phyloP scores from a whole-genome alignment of 64 coral and sea anemone species.

The Stylophora pistillata region DNA sequence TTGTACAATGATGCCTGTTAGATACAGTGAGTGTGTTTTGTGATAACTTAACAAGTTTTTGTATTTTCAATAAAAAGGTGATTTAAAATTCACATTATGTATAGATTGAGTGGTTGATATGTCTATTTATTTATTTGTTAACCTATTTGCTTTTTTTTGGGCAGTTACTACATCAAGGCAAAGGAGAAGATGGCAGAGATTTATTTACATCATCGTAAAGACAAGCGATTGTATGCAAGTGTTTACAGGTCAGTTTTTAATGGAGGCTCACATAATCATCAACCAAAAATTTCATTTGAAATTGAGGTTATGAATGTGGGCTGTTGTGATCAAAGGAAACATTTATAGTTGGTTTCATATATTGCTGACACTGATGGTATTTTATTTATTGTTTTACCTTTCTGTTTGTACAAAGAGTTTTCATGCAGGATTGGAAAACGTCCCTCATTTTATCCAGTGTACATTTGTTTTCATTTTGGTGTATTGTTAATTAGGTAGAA shows the following conservation, averaged over 20 bases:
- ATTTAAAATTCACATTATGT: neutral
- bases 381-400: too few species aligned
- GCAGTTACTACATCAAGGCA: slow-evolving; percentile 93
- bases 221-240: slow-evolving; percentile 95
- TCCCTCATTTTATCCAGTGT: too few species aligned
- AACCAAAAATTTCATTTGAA: neutral
- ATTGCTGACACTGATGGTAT: too few species aligned
- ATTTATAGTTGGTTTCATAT: too few species aligned
- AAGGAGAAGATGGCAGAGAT: slow-evolving; percentile 99
- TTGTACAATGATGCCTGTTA: too few species aligned
- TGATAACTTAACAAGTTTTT: neutral
- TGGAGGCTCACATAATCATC: neutral
- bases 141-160: neutral
- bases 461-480: too few species aligned
- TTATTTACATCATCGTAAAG: slow-evolving; percentile 94
- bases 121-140: too few species aligned
- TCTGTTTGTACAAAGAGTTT: too few species aligned
- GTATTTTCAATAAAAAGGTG: neutral
- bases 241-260: slow-evolving; percentile 75
- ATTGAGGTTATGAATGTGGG: neutral
- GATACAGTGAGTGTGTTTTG: too few species aligned
- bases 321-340: neutral
- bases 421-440: too few species aligned
- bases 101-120: neutral
- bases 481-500: too few species aligned